Evolutionary conservation across 2,888 invertebrate genomes (phyloP).

Genomic region (Sisyra nigra): DNA sequence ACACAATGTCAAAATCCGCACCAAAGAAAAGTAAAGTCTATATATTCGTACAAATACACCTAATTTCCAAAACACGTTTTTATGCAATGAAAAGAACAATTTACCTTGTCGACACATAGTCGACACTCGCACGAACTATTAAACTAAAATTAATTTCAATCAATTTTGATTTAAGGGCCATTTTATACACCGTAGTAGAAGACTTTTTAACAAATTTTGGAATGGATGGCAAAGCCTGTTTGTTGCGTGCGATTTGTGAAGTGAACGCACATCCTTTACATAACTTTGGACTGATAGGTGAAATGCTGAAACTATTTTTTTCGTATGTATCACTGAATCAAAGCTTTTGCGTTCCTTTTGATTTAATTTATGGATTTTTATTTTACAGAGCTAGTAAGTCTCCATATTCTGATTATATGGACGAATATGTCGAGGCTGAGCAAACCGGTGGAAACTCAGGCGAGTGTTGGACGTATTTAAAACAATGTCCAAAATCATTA

Average conservation of each 20-base stretch:
- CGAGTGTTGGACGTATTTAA: constrained; percentile 75
- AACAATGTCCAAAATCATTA: constrained; percentile 66
- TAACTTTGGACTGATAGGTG: constrained; percentile 67
- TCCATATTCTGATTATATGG: constrained; percentile 52
- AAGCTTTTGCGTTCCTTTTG: not conserved
- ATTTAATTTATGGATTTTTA: constrained; percentile 3
- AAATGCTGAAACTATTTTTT: constrained; percentile 65
- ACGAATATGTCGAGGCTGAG: constrained; percentile 70
- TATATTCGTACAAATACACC: too few species aligned
- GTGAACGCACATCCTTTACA: constrained; percentile 63
- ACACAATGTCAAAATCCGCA: too few species aligned
- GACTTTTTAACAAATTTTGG: constrained; percentile 69
- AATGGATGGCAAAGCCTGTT: constrained; percentile 65
- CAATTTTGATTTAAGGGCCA: constrained; percentile 34
- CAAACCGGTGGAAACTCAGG: constrained; percentile 52
- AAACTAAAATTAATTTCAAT: too few species aligned
- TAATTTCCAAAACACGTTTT: too few species aligned
- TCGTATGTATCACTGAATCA: constrained; percentile 42
- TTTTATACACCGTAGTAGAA: constrained; percentile 62
- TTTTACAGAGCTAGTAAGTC: constrained; percentile 58
- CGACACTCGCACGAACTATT: too few species aligned
- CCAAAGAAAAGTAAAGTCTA: too few species aligned
- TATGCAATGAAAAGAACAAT: too few species aligned
- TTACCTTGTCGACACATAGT: too few species aligned
- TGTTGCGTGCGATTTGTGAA: constrained; percentile 71